Percentiles rank a stretch among this genome's conserved stretches.
phyloP scores from a whole-genome alignment of 2,113 vertebrate species.

The Empidonax traillii region DNA sequence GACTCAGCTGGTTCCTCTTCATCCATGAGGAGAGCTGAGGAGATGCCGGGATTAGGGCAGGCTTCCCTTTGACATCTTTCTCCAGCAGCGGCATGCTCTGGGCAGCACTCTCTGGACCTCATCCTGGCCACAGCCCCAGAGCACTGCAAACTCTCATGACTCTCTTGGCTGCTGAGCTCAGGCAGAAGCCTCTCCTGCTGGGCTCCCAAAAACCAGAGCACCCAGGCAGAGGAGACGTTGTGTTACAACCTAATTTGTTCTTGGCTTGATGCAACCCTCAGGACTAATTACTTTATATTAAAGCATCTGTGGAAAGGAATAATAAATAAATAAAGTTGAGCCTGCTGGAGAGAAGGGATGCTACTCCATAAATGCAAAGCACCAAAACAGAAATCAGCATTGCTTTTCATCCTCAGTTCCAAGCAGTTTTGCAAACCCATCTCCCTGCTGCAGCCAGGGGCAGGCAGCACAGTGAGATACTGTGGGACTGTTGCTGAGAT shows the following conservation, averaged over 20 bases:
- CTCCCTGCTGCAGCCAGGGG: not conserved
- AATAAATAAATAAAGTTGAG: not conserved
- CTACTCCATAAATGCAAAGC: not conserved
- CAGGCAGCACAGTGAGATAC: rapidly evolving
- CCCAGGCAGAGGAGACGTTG: not conserved
- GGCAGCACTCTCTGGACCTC: rapidly evolving
- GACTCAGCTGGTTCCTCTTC: not conserved
- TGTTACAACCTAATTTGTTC: not conserved
- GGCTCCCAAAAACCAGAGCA: not conserved
- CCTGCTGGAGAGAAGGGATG: not conserved
- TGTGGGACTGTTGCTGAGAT: rapidly evolving
- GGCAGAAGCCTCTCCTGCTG: not conserved
- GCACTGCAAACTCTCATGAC: rapidly evolving
- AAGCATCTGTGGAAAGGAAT: not conserved
- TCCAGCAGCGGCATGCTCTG: not conserved
- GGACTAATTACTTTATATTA: not conserved
- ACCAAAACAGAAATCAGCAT: not conserved
- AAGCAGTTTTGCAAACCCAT: not conserved
- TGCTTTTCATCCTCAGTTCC: not conserved
- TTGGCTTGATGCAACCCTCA: not conserved
- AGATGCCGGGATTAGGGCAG: rapidly evolving
- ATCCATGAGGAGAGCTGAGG: rapidly evolving
- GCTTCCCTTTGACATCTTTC: not conserved
- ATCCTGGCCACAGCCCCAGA: not conserved
- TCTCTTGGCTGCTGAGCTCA: not conserved